phyloP scores from a whole-genome alignment of 2,113 vertebrate genomes.

The Cardinalis cardinalis region DNA sequence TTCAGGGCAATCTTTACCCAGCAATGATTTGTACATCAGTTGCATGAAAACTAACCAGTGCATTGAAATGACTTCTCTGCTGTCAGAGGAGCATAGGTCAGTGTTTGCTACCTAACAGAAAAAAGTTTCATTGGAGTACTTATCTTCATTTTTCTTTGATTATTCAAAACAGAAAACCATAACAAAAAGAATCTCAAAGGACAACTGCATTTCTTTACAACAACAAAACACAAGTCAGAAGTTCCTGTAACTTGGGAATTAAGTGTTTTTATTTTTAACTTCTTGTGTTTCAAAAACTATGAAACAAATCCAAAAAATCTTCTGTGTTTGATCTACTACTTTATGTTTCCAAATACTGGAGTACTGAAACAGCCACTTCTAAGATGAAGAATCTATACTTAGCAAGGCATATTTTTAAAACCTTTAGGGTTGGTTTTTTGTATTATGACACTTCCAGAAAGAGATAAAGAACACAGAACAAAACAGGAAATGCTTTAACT shows the following conservation, averaged over 20 bases:
- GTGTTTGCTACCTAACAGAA: not conserved
- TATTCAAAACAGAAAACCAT: not conserved
- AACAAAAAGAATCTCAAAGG: not conserved
- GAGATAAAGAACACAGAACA: not conserved
- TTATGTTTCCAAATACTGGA: not conserved
- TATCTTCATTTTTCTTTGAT: not conserved
- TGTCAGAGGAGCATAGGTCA: not conserved
- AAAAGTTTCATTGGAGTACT: not conserved
- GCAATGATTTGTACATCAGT: not conserved
- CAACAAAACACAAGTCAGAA: not conserved
- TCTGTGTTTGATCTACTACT: not conserved
- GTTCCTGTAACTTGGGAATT: not conserved
- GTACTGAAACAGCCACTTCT: not conserved
- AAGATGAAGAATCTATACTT: not conserved
- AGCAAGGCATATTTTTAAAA: not conserved
- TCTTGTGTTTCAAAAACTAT: not conserved
- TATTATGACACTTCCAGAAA: constrained; percentile 3
- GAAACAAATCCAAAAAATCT: not conserved
- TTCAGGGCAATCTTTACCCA: not conserved
- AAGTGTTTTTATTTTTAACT: not conserved
- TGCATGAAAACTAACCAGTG: not conserved
- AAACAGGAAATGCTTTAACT: constrained; percentile 16
- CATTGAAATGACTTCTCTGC: not conserved
- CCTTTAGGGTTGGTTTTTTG: not conserved
- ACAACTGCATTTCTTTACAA: not conserved